Percentiles rank a stretch among this genome's conserved stretches.
Evolutionary conservation across 2,888 invertebrate genomes (phyloP).

Genomic region (Parochlus steinenii): DNA sequence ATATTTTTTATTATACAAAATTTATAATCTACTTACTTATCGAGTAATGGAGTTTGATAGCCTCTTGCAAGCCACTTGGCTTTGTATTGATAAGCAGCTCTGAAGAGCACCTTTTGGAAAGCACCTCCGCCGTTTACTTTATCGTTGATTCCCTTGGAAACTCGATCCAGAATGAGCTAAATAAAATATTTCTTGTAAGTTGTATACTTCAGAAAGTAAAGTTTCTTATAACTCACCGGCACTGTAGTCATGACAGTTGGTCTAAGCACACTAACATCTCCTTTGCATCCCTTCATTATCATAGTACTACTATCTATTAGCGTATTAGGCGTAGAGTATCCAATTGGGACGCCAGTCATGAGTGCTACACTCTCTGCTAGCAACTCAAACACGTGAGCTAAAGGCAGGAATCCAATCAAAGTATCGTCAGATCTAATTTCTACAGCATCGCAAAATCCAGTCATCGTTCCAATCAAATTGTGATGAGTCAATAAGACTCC

Average conservation of each 20-base stretch:
- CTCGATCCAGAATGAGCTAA: slow-evolving; percentile 88
- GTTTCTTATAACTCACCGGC: slow-evolving; percentile 46
- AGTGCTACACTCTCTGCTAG: slow-evolving; percentile 78
- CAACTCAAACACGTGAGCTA: slow-evolving; percentile 94
- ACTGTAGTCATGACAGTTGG: slow-evolving; percentile 95
- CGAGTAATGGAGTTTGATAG: slow-evolving; percentile 62
- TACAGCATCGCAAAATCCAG: slow-evolving; percentile 64
- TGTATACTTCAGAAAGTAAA: slow-evolving; percentile 3
- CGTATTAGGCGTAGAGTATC: slow-evolving; percentile 91
- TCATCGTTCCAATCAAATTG: slow-evolving; percentile 65
- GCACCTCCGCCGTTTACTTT: slow-evolving; percentile 71
- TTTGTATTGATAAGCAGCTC: slow-evolving; percentile 91
- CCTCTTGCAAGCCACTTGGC: slow-evolving; percentile 66
- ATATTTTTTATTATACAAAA: neutral
- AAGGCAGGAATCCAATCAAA: slow-evolving; percentile 87
- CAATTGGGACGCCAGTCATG: slow-evolving; percentile 76
- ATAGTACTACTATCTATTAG: slow-evolving; percentile 86
- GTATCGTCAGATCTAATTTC: slow-evolving; percentile 56
- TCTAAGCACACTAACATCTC: slow-evolving; percentile 78
- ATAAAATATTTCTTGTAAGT: slow-evolving; percentile 15
- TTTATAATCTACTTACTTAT: slow-evolving; percentile 32
- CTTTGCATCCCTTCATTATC: slow-evolving; percentile 86
- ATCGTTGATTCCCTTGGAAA: slow-evolving; percentile 93
- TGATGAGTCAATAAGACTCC: slow-evolving; percentile 71
- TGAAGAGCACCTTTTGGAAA: slow-evolving; percentile 70